Percentiles rank a stretch among this genome's conserved stretches.
Evolutionary conservation across 2,113 vertebrate genomes (phyloP).

Genomic region (Picathartes gymnocephalus): DNA sequence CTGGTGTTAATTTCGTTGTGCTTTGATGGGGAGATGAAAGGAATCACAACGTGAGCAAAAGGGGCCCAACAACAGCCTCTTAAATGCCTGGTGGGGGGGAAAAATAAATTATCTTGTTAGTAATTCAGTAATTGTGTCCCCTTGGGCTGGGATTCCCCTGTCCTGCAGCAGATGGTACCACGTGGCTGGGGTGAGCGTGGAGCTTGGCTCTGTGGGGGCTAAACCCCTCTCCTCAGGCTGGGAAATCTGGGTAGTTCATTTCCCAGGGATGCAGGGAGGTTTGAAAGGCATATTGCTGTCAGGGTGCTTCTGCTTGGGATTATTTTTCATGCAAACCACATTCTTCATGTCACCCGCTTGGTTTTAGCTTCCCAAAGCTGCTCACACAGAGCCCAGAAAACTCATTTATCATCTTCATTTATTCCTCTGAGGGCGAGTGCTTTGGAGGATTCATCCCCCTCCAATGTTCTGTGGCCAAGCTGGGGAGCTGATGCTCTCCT

Average conservation of each 20-base stretch:
- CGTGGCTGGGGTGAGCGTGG: fast-evolving
- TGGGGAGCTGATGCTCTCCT: background rate
- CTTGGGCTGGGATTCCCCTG: background rate
- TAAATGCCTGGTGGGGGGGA: background rate
- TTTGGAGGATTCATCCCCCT: background rate
- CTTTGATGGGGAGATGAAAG: conserved; percentile 24
- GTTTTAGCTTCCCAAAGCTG: background rate
- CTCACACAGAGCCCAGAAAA: background rate
- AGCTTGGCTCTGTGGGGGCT: background rate
- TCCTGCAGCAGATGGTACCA: background rate
- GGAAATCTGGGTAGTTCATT: background rate
- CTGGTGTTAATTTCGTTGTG: background rate
- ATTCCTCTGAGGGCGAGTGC: background rate
- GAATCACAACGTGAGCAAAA: background rate
- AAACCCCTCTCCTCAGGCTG: background rate
- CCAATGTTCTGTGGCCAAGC: fast-evolving
- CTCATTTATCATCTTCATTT: background rate
- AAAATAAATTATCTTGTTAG: background rate
- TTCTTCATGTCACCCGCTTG: background rate
- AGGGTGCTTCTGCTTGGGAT: background rate
- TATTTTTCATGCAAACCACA: background rate
- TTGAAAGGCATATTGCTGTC: background rate
- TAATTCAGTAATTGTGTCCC: background rate
- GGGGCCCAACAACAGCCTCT: background rate
- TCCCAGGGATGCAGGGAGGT: background rate